phyloP scores from a whole-genome alignment of 2,888 invertebrate genomes.

The Theretra japonica region DNA sequence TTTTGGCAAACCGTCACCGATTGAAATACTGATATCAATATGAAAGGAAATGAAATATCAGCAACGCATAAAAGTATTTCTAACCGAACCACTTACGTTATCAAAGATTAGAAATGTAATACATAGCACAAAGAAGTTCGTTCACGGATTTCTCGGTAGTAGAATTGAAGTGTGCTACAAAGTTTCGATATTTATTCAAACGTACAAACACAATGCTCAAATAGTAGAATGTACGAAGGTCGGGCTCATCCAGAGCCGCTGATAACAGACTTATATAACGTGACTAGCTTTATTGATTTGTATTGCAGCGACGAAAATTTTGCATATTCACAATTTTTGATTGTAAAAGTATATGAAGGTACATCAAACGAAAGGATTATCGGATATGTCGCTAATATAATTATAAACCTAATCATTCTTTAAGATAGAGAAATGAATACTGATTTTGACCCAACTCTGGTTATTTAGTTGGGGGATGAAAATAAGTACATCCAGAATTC shows the following conservation, averaged over 20 bases:
- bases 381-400: too few species aligned
- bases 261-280: conserved; percentile 3
- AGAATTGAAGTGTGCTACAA: neutral
- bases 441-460: too few species aligned
- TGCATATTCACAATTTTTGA: too few species aligned
- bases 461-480: too few species aligned
- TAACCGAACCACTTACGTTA: neutral
- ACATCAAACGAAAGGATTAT: too few species aligned
- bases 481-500: too few species aligned
- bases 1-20: too few species aligned
- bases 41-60: neutral
- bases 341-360: too few species aligned
- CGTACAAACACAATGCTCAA: conserved; percentile 28
- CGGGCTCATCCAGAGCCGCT: conserved; percentile 54
- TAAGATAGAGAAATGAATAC: too few species aligned
- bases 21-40: neutral
- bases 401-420: too few species aligned
- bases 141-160: conserved; percentile 7
- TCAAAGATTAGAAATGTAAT: conserved; percentile 20
- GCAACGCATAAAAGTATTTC: neutral
- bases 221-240: conserved; percentile 69
- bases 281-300: neutral
- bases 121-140: conserved; percentile 9
- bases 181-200: conserved; percentile 39
- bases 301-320: neutral